phyloP scores from a whole-genome alignment of 2,797 vertebrate species.

The Gallirallus australis region DNA sequence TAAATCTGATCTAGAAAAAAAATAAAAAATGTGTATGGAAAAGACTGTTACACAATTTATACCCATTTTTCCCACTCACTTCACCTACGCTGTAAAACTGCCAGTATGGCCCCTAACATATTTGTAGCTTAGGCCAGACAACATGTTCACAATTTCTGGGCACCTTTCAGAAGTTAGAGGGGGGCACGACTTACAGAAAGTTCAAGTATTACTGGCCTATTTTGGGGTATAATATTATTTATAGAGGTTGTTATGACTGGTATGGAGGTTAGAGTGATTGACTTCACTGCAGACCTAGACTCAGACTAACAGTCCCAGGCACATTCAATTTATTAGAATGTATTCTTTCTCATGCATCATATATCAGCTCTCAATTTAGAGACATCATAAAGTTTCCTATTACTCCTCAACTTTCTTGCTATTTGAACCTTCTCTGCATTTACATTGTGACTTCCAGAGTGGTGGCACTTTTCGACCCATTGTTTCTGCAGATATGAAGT shows the following conservation, averaged over 20 bases:
- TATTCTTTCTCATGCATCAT: not conserved
- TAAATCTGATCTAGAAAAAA: not conserved
- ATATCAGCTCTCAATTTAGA: not conserved
- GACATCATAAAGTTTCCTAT: not conserved
- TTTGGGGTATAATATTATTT: not conserved
- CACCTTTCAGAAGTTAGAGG: not conserved
- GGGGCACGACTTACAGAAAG: not conserved
- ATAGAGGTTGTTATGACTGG: not conserved
- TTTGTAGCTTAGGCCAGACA: not conserved
- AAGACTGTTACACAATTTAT: not conserved
- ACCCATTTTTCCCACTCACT: not conserved
- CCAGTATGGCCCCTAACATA: not conserved
- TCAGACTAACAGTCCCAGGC: not conserved
- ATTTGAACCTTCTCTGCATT: not conserved
- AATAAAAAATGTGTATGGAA: not conserved
- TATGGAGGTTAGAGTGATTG: not conserved
- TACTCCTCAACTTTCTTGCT: not conserved
- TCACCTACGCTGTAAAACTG: not conserved
- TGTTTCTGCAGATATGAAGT: not conserved
- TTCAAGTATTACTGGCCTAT: not conserved
- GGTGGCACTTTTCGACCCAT: not conserved
- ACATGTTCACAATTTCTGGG: not conserved
- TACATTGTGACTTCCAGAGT: accelerated
- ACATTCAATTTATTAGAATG: not conserved
- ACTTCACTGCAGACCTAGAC: not conserved